Conservation (phyloP, 1,140 invertebrate species). For the Musca domestica region DNA sequence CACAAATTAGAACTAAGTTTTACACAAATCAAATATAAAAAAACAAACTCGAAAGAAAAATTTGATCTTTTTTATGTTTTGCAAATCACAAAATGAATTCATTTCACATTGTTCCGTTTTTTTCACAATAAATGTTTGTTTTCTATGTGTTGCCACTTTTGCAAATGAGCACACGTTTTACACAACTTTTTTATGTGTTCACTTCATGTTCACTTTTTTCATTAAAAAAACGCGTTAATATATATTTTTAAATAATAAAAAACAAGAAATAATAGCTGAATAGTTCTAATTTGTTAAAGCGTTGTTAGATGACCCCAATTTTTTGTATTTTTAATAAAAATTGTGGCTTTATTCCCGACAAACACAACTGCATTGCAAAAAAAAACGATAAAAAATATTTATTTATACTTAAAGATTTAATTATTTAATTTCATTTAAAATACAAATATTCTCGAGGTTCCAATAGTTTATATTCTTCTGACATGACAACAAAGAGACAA, state of each 20-base stretch:
- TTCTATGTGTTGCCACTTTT: too few relatives aligned
- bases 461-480: not conserved
- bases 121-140: too few relatives aligned
- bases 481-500: not conserved
- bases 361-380: constrained; percentile 49
- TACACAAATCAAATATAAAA: not conserved
- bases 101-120: too few relatives aligned
- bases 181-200: too few relatives aligned
- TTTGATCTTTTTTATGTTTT: too few relatives aligned
- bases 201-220: too few relatives aligned
- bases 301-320: constrained; percentile 11
- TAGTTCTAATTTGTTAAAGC: constrained; percentile 39
- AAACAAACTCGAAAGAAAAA: too few relatives aligned
- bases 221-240: not conserved
- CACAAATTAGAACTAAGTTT: constrained; percentile 16
- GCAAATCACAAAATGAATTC: too few relatives aligned
- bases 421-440: not conserved
- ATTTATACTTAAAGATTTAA: not conserved
- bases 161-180: too few relatives aligned
- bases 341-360: constrained; percentile 40
- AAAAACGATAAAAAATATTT: constrained; percentile 14
- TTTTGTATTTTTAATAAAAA: constrained; percentile 31
- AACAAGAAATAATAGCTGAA: not conserved
- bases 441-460: not conserved
- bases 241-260: not conserved